Evolutionary conservation across 1,140 invertebrate species (phyloP).

Genomic region (Cardiocondyla obscurior): DNA sequence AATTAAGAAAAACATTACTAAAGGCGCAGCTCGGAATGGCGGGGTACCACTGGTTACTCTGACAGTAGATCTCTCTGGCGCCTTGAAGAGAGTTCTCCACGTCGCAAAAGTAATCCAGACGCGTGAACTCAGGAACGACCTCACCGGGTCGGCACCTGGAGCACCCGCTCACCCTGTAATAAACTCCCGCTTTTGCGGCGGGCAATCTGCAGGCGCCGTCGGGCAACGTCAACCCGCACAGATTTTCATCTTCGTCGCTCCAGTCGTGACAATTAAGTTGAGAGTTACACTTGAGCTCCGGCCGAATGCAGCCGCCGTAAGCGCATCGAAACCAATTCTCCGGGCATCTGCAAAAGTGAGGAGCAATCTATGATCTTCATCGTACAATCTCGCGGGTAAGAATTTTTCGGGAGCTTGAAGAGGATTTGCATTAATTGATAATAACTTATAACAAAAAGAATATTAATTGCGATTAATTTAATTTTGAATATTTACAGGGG

Average conservation of each 20-base stretch:
- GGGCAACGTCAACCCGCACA: constrained; percentile 66
- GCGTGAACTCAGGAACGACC: constrained; percentile 70
- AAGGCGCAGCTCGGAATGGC: constrained; percentile 65
- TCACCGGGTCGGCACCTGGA: constrained; percentile 70
- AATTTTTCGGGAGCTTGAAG: neutral
- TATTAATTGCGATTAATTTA: neutral
- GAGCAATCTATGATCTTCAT: neutral
- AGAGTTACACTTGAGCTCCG: constrained; percentile 74
- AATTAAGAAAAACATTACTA: too few species aligned
- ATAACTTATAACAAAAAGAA: neutral
- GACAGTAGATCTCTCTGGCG: constrained; percentile 67
- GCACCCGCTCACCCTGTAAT: constrained; percentile 66
- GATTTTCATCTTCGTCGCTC: constrained; percentile 83
- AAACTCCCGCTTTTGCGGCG: constrained; percentile 58
- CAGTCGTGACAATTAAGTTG: constrained; percentile 83
- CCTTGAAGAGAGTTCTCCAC: constrained; percentile 68
- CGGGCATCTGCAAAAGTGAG: constrained; percentile 71
- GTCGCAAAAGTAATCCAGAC: constrained; percentile 71
- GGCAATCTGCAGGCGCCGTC: constrained; percentile 74
- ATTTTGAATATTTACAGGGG: too few species aligned
- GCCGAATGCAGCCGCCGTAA: constrained; percentile 85
- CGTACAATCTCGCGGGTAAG: neutral
- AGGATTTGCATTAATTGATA: neutral
- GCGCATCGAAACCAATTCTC: constrained; percentile 81
- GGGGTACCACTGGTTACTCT: constrained; percentile 71